Evolutionary conservation across 2,888 invertebrate genomes (phyloP).

Genomic region (Himalopsyche japonica): DNA sequence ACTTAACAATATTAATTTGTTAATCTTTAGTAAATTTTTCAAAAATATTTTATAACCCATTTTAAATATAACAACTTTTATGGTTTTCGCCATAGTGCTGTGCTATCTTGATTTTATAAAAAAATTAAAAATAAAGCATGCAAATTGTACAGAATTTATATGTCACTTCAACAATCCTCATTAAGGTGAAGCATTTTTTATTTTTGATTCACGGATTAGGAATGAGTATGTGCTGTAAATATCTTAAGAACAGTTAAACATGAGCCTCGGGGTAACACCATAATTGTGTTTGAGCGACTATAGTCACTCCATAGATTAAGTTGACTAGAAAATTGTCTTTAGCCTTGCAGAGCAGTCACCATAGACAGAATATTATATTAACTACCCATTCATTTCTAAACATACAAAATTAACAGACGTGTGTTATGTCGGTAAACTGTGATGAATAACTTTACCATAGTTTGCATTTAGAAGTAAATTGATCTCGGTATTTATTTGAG

Average conservation of each 20-base stretch:
- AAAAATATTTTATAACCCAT: too few species aligned
- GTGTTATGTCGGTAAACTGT: neutral
- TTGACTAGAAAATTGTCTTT: constrained; percentile 8
- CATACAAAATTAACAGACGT: neutral
- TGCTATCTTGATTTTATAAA: too few species aligned
- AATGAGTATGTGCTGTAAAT: neutral
- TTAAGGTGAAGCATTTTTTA: too few species aligned
- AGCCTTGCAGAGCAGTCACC: neutral
- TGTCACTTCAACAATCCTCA: too few species aligned
- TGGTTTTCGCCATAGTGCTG: too few species aligned
- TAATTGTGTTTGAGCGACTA: neutral
- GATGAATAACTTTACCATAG: neutral
- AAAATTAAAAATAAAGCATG: too few species aligned
- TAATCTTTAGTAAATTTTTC: too few species aligned
- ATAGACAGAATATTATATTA: constrained; percentile 3
- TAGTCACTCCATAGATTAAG: neutral
- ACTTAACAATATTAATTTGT: too few species aligned
- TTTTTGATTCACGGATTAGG: neutral
- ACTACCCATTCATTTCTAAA: neutral
- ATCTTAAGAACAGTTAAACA: neutral
- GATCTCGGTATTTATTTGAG: neutral
- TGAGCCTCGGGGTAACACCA: neutral
- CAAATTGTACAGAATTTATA: too few species aligned
- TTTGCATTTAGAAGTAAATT: neutral
- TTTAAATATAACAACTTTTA: too few species aligned